These are phyloP conservation scores for Chromoteleia sp. DNA, from an alignment of 2,888 invertebrate species.

Conservation along the genomic window DNA sequence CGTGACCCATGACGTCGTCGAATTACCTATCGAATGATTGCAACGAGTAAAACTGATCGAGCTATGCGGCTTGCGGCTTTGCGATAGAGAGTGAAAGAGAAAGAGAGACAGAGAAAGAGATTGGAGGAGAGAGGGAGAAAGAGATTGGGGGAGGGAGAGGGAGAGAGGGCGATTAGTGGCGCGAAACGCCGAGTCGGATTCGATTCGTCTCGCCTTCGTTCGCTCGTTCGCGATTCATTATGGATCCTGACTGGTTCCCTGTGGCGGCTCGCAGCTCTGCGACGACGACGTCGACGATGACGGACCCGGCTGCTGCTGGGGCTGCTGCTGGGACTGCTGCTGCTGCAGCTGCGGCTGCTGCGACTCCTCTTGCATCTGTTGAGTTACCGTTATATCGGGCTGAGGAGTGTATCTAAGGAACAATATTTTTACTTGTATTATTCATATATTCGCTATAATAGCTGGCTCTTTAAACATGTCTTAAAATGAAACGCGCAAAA, in stretches of 20 bases:
- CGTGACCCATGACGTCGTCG: constrained; percentile 24
- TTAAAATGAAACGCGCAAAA: too few relatives aligned
- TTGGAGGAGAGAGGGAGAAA: constrained; percentile 16
- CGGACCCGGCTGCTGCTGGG: constrained; percentile 72
- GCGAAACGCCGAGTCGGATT: constrained; percentile 11
- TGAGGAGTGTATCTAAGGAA: too few relatives aligned
- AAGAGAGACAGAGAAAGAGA: constrained; percentile 28
- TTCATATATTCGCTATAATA: too few relatives aligned
- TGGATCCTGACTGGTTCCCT: constrained; percentile 82
- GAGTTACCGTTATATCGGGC: constrained; percentile 68
- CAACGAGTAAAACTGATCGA: constrained; percentile 59
- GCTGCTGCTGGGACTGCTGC: constrained; percentile 69
- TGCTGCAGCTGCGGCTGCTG: constrained; percentile 57
- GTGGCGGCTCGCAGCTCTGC: constrained; percentile 79
- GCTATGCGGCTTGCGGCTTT: constrained; percentile 29
- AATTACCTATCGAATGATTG: constrained; percentile 30
- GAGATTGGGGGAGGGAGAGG: too few relatives aligned
- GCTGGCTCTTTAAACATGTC: too few relatives aligned
- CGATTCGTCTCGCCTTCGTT: constrained; percentile 2
- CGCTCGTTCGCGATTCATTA: constrained; percentile 81
- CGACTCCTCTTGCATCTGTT: constrained; percentile 19
- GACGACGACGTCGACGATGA: constrained; percentile 74
- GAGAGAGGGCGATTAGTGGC: too few relatives aligned
- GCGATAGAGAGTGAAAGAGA: constrained; percentile 28
- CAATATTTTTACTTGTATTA: too few relatives aligned